Percentiles rank a stretch among this genome's conserved stretches.
phyloP scores from a whole-genome alignment of 2,888 invertebrate species.

The Campoplex nolae region DNA sequence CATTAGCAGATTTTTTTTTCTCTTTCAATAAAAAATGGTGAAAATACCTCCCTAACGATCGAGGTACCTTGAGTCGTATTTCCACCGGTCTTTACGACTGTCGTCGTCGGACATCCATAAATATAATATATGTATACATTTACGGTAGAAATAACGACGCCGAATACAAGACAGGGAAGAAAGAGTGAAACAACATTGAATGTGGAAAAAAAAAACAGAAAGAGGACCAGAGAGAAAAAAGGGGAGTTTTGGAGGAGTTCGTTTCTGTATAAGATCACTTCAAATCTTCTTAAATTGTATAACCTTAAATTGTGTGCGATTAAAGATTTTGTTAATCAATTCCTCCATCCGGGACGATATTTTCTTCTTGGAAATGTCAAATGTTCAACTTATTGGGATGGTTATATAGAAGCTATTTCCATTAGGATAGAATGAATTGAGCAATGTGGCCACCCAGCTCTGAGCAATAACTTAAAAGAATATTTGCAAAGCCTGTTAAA shows the following conservation, averaged over 20 bases:
- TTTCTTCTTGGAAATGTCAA: conserved; percentile 16
- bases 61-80: conserved; percentile 46
- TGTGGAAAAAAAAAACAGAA: conserved; percentile 1
- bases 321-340: conserved; percentile 27
- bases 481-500: not conserved
- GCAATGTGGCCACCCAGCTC: not conserved
- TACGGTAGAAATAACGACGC: conserved; percentile 50
- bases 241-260: conserved; percentile 15
- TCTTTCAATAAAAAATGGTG: conserved; percentile 1
- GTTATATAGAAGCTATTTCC: not conserved
- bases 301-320: conserved; percentile 17
- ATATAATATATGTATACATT: conserved; percentile 57
- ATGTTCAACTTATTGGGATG: not conserved
- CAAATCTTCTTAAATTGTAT: not conserved
- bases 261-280: conserved; percentile 34
- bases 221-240: conserved; percentile 29
- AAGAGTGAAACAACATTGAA: conserved; percentile 14
- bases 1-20: conserved; percentile 21
- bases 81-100: conserved; percentile 60
- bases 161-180: conserved; percentile 7
- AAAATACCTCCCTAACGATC: conserved; percentile 12
- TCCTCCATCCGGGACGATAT: not conserved
- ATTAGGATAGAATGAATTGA: not conserved
- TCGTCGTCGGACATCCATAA: conserved; percentile 57
- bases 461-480: not conserved